Evolutionary conservation across 2,888 invertebrate genomes (phyloP).

Genomic region (Acleris literana): DNA sequence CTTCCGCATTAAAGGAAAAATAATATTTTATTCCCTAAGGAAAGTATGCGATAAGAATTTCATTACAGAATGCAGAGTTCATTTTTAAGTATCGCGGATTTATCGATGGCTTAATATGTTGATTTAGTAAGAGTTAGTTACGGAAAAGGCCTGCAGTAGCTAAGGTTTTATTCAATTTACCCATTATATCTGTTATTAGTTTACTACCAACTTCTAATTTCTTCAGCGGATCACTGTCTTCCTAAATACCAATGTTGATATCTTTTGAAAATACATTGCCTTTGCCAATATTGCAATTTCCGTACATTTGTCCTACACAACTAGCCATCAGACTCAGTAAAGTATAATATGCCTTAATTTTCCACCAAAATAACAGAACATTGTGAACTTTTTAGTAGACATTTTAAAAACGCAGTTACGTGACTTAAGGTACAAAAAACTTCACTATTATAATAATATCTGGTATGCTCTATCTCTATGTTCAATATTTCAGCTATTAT

Average conservation of each 20-base stretch:
- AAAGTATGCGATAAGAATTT: constrained; percentile 57
- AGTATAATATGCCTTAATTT: not conserved
- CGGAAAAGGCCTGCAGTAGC: not conserved
- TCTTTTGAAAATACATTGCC: not conserved
- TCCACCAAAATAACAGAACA: not conserved
- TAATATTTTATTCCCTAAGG: constrained; percentile 54
- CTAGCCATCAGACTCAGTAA: not conserved
- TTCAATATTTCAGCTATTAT: too few species aligned
- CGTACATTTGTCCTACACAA: not conserved
- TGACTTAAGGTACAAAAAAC: too few species aligned
- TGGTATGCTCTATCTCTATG: too few species aligned
- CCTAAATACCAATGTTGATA: not conserved
- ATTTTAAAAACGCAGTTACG: too few species aligned
- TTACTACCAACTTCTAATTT: not conserved
- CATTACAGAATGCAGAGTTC: constrained; percentile 50
- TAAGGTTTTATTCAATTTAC: not conserved
- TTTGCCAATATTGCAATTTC: not conserved
- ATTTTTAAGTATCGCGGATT: constrained; percentile 40
- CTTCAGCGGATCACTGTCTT: not conserved
- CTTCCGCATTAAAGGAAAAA: constrained; percentile 45
- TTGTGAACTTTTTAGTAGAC: not conserved
- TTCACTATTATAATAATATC: too few species aligned
- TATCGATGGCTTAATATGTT: constrained; percentile 1
- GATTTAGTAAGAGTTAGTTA: not conserved
- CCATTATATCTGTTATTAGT: not conserved